A percentile compares a stretch with the other conserved stretches of the same genome.
phyloP scores from a whole-genome alignment of 1,140 invertebrate genomes.

The Heterodera schachtii region DNA sequence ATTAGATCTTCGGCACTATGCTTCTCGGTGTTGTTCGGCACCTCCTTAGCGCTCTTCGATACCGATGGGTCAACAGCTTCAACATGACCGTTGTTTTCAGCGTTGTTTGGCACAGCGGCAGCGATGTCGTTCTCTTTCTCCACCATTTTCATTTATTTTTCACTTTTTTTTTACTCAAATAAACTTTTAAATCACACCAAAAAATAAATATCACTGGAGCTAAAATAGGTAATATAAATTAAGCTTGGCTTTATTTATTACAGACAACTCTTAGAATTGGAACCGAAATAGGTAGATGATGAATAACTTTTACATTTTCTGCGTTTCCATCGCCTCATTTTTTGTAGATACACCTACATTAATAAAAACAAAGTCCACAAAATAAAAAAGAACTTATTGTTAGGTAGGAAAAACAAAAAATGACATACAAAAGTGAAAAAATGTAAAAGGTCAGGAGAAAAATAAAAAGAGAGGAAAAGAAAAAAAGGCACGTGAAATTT shows the following conservation, averaged over 20 bases:
- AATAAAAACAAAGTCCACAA: too few relatives aligned
- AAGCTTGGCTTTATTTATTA: background rate
- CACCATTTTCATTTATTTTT: conserved; percentile 16
- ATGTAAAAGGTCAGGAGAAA: too few relatives aligned
- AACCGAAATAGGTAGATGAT: too few relatives aligned
- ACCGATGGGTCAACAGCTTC: background rate
- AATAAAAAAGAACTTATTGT: too few relatives aligned
- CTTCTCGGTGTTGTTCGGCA: conserved; percentile 15
- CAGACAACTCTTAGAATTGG: too few relatives aligned
- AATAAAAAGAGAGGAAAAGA: too few relatives aligned
- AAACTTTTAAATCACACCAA: background rate
- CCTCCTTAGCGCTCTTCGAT: background rate
- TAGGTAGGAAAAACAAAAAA: too few relatives aligned
- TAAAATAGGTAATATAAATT: background rate
- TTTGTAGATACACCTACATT: too few relatives aligned
- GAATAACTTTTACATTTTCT: too few relatives aligned
- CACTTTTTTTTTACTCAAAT: background rate
- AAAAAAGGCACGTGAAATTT: too few relatives aligned
- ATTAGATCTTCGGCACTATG: conserved; percentile 4
- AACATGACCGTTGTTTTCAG: conserved; percentile 6
- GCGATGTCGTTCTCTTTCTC: conserved; percentile 27
- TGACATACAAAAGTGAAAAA: background rate
- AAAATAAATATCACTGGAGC: conserved; percentile 17
- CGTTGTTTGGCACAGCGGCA: conserved; percentile 14
- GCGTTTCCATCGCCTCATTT: too few relatives aligned